Evolutionary conservation across 2,113 vertebrate genomes (phyloP).

Genomic region (Mesembrinibis cayennensis): DNA sequence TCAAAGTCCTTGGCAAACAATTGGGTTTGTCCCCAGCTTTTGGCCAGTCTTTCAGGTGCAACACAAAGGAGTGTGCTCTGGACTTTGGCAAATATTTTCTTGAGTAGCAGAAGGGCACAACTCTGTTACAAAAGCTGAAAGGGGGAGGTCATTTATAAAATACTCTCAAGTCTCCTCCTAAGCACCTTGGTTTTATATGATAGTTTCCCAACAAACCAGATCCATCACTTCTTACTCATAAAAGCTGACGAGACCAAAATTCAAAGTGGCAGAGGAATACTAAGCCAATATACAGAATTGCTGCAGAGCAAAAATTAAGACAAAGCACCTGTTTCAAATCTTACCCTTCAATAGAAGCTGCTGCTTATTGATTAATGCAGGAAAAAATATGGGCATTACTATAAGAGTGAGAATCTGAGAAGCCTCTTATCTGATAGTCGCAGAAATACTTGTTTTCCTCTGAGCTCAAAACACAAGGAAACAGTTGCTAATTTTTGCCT

Average conservation of each 20-base stretch:
- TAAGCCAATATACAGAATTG: background rate
- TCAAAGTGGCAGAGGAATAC: background rate
- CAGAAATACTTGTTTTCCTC: background rate
- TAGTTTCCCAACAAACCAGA: background rate
- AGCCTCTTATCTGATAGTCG: background rate
- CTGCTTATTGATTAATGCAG: background rate
- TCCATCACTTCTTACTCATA: background rate
- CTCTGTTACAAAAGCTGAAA: background rate
- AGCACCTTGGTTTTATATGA: background rate
- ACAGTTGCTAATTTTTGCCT: background rate
- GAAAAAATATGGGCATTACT: background rate
- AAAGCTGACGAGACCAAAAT: background rate
- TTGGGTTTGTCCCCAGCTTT: background rate
- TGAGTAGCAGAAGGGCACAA: background rate
- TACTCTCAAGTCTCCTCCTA: background rate
- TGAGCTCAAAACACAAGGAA: background rate
- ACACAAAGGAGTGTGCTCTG: background rate
- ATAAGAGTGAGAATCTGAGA: background rate
- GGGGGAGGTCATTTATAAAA: background rate
- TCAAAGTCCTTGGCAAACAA: background rate
- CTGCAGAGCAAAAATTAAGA: background rate
- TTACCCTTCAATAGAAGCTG: background rate
- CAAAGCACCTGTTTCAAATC: constrained; percentile 8
- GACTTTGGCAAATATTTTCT: background rate
- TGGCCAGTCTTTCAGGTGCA: background rate